Percentiles rank a stretch among this genome's conserved stretches.
phyloP scores from a whole-genome alignment of 1,140 invertebrate species.

The Drosophila guanche region DNA sequence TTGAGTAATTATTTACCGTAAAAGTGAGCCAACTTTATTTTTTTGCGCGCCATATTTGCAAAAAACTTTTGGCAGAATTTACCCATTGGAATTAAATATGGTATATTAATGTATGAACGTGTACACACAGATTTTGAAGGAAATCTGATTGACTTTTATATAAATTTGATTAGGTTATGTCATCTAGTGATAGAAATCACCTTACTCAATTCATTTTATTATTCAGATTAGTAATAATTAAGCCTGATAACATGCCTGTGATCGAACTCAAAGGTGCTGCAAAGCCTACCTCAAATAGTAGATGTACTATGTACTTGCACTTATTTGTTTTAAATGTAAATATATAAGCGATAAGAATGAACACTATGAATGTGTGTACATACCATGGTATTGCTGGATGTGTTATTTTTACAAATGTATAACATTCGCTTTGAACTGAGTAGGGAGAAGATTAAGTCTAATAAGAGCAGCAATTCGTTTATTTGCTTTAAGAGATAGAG shows the following conservation, averaged over 20 bases:
- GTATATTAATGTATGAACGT: neutral
- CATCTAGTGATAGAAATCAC: slow-evolving; percentile 28
- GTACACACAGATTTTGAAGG: slow-evolving; percentile 7
- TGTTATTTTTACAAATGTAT: slow-evolving; percentile 18
- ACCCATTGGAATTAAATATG: too few relatives aligned
- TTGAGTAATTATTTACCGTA: slow-evolving; percentile 24
- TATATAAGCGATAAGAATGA: neutral
- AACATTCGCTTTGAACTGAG: too few relatives aligned
- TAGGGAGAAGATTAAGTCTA: too few relatives aligned
- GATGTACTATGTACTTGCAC: neutral
- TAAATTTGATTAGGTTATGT: slow-evolving; percentile 13
- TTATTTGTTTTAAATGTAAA: neutral
- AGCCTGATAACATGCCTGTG: slow-evolving; percentile 11
- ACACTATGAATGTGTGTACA: neutral
- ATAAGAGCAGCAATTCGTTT: too few relatives aligned
- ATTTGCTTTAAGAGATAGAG: too few relatives aligned
- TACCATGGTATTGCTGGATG: slow-evolving; percentile 2
- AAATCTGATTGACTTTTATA: slow-evolving; percentile 20
- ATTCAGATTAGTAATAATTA: slow-evolving; percentile 1
- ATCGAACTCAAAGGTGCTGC: slow-evolving; percentile 13
- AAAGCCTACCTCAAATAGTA: slow-evolving; percentile 29
- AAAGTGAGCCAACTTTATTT: slow-evolving; percentile 11
- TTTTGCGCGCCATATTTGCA: slow-evolving; percentile 15
- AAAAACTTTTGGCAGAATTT: neutral
- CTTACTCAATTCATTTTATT: slow-evolving; percentile 21